Percentiles rank a stretch among this genome's conserved stretches.
Evolutionary conservation across 2,797 vertebrate genomes (phyloP).

Genomic region (Podarcis siculus): DNA sequence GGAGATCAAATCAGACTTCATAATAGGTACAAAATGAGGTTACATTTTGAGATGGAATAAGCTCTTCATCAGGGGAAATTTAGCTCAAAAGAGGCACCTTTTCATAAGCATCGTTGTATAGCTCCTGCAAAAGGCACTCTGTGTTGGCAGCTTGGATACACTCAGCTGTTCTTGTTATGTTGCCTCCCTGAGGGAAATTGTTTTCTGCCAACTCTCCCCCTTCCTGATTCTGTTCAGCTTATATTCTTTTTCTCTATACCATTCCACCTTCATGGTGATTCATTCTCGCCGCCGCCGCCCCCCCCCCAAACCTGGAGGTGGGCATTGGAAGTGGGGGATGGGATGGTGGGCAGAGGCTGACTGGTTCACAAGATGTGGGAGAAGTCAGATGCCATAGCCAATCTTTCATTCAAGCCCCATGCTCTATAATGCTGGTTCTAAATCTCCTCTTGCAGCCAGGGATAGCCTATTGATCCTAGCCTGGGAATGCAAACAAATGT

Average conservation of each 20-base stretch:
- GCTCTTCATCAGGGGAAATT: background rate
- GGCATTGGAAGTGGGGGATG: background rate
- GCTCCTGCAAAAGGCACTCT: background rate
- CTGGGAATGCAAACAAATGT: constrained; percentile 21
- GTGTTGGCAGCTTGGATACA: background rate
- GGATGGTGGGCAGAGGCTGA: background rate
- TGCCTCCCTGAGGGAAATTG: background rate
- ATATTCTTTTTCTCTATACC: background rate
- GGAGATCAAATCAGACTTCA: background rate
- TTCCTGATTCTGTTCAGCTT: background rate
- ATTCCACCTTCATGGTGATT: background rate
- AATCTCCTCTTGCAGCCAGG: background rate
- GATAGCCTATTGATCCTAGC: constrained; percentile 12
- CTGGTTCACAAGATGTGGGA: background rate
- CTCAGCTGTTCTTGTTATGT: constrained; percentile 15
- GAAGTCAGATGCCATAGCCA: background rate
- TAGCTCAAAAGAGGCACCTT: background rate
- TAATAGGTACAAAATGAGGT: constrained; percentile 5
- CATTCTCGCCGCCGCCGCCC: too few relatives aligned
- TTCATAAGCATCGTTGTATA: background rate
- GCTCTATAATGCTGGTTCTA: background rate
- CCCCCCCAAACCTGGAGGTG: background rate
- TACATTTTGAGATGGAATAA: background rate
- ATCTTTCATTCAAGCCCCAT: background rate
- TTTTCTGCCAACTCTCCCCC: background rate